phyloP scores from a whole-genome alignment of 2,113 vertebrate genomes.

The Tinamus guttatus region DNA sequence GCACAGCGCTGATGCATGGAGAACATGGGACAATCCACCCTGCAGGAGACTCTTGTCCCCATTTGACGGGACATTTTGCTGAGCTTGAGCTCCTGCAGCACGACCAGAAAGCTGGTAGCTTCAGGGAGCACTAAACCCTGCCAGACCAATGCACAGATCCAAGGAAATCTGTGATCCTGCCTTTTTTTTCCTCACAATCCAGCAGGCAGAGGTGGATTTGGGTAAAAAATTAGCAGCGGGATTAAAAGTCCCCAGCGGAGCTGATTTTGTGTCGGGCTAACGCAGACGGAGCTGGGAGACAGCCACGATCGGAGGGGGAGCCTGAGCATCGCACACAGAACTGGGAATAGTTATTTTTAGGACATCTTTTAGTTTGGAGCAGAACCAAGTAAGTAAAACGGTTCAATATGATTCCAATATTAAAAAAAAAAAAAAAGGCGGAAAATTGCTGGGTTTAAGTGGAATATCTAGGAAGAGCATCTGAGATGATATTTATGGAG shows the following conservation, averaged over 20 bases:
- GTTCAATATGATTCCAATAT: constrained; percentile 38
- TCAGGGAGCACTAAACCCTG: rapidly evolving
- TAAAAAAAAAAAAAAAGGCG: not conserved
- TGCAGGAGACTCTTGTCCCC: not conserved
- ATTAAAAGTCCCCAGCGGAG: not conserved
- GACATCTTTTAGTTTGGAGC: constrained; percentile 37
- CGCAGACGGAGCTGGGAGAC: not conserved
- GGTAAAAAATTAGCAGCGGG: not conserved
- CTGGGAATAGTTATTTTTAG: constrained; percentile 63
- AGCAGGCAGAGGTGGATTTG: not conserved
- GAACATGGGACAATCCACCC: no score
- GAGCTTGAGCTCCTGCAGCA: not conserved
- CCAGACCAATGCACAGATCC: not conserved
- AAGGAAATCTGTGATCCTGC: not conserved
- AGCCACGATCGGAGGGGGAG: not conserved
- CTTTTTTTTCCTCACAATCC: not conserved
- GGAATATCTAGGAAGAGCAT: not conserved
- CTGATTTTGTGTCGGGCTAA: not conserved
- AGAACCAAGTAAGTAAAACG: not conserved
- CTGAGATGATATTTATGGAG: not conserved
- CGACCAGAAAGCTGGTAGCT: not conserved
- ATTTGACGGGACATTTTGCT: not conserved
- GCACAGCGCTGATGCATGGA: no score
- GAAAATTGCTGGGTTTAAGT: not conserved
- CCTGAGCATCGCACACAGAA: not conserved